phyloP scores from a whole-genome alignment of 2,113 vertebrate species.

The Fulmarus glacialis region DNA sequence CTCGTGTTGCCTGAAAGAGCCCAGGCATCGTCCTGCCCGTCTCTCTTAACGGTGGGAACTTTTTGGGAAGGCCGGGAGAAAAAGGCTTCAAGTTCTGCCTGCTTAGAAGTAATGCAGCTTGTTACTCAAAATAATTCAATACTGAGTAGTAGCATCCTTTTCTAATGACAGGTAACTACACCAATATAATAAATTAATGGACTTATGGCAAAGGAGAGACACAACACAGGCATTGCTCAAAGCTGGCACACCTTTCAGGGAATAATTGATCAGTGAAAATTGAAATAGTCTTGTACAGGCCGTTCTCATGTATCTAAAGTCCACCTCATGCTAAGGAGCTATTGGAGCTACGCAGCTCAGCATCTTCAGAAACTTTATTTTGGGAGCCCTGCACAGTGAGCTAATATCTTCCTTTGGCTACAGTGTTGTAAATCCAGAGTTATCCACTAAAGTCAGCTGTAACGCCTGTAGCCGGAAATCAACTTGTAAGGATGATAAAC shows the following conservation, averaged over 20 bases:
- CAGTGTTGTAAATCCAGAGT: background rate
- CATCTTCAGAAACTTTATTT: background rate
- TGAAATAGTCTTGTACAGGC: background rate
- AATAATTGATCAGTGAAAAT: background rate
- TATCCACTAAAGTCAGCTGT: background rate
- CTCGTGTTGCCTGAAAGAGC: background rate
- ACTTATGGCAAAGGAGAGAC: background rate
- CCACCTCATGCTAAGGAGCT: rapidly evolving
- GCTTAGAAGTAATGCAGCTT: background rate
- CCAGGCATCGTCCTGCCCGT: rapidly evolving
- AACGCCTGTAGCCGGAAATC: background rate
- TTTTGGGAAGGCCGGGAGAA: background rate
- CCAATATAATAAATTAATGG: background rate
- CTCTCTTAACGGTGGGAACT: background rate
- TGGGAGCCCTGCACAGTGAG: background rate
- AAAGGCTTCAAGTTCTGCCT: background rate
- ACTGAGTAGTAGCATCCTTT: background rate
- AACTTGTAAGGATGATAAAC: background rate
- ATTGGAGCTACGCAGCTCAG: background rate
- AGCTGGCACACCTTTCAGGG: background rate
- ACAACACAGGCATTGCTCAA: rapidly evolving
- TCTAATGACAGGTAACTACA: background rate
- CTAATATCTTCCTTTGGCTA: constrained; percentile 6
- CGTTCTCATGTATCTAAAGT: background rate
- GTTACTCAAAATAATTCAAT: background rate